A percentile compares a stretch with the other conserved stretches of the same genome.
Evolutionary conservation across 2,888 invertebrate genomes (phyloP).

Genomic region (Watsonalla cultraria): DNA sequence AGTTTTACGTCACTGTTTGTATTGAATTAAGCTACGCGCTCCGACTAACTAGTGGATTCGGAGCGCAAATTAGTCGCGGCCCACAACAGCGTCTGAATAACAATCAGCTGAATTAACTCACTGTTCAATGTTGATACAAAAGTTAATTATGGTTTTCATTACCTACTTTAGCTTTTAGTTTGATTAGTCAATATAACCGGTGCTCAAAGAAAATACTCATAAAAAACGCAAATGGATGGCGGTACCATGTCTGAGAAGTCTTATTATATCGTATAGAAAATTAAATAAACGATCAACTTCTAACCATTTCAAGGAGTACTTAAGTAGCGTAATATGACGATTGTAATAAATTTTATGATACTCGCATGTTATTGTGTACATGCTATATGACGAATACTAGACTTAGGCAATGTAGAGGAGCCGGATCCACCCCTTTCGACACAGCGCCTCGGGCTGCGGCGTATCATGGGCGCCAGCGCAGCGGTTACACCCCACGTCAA

Average conservation of each 20-base stretch:
- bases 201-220: no score
- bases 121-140: not conserved
- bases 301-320: no score
- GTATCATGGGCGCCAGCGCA: constrained; percentile 17
- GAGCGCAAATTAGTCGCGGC: constrained; percentile 49
- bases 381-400: no score
- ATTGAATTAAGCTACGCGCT: constrained; percentile 45
- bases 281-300: no score
- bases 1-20: constrained; percentile 40
- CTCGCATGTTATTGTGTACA: no score
- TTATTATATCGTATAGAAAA: no score
- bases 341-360: no score
- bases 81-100: constrained; percentile 51
- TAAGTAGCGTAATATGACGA: no score
- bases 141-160: not conserved
- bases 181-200: not conserved
- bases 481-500: constrained; percentile 21
- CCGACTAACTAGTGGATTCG: constrained; percentile 44
- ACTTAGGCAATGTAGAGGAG: not conserved
- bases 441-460: constrained; percentile 10
- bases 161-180: not conserved
- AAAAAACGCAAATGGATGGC: no score
- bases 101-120: constrained; percentile 38
- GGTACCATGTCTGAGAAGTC: no score
- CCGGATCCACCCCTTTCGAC: not conserved